phyloP scores from a whole-genome alignment of 2,888 invertebrate species.

The Aricia artaxerxes region DNA sequence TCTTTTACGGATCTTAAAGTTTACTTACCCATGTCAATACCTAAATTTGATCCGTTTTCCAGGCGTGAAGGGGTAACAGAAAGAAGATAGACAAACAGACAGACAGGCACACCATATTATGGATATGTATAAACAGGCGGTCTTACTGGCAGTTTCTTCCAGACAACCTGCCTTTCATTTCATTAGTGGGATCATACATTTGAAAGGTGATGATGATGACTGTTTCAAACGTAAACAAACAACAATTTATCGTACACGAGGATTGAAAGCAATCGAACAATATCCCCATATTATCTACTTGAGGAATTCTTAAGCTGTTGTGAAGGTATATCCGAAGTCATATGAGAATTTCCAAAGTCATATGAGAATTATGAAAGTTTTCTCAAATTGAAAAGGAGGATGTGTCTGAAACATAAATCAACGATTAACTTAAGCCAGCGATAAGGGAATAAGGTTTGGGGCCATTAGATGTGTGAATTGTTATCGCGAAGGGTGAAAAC shows the following conservation, averaged over 20 bases:
- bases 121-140: too few relatives aligned
- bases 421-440: conserved; percentile 56
- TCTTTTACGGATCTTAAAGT: too few relatives aligned
- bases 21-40: too few relatives aligned
- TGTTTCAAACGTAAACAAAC: neutral
- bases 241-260: conserved; percentile 5
- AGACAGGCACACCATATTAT: too few relatives aligned
- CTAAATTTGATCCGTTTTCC: too few relatives aligned
- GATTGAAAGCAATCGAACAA: conserved; percentile 1
- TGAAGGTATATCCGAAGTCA: neutral
- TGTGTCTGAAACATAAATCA: conserved; percentile 59
- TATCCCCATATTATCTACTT: neutral
- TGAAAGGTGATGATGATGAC: neutral
- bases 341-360: conserved; percentile 9
- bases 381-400: conserved; percentile 28
- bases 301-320: conserved; percentile 14
- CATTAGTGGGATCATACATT: neutral
- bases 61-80: too few relatives aligned
- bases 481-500: neutral
- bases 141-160: too few relatives aligned
- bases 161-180: too few relatives aligned
- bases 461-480: conserved; percentile 44
- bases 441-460: conserved; percentile 45
- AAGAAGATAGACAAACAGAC: too few relatives aligned
- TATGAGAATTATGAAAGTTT: conserved; percentile 28